A percentile compares a stretch with the other conserved stretches of the same genome.
phyloP scores from a whole-genome alignment of 1,140 invertebrate species.

The Drosophila murphyi region DNA sequence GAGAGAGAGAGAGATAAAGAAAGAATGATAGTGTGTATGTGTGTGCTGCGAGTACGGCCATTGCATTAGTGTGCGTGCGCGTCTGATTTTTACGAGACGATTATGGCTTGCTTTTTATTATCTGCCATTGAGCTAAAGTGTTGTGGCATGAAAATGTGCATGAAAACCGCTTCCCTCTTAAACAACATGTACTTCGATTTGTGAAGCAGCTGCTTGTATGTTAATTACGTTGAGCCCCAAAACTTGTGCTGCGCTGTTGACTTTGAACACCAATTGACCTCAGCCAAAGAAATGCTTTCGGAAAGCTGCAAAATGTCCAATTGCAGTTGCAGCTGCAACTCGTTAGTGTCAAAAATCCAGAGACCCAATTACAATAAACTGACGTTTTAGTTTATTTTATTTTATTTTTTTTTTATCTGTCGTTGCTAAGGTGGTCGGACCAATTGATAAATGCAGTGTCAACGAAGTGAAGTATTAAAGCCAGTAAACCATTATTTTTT shows the following conservation, averaged over 20 bases:
- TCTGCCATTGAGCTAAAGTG: constrained; percentile 77
- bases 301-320: neutral
- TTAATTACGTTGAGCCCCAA: constrained; percentile 26
- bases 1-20: neutral
- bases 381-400: constrained; percentile 21
- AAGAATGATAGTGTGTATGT: neutral
- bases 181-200: constrained; percentile 15
- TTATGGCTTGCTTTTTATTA: constrained; percentile 82
- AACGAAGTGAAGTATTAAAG: constrained; percentile 51
- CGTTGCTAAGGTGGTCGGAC: neutral
- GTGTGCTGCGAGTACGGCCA: constrained; percentile 11
- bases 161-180: constrained; percentile 14
- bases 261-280: neutral
- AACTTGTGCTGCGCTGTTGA: constrained; percentile 6
- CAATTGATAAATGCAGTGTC: constrained; percentile 53
- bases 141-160: constrained; percentile 53
- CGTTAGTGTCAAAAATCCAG: constrained; percentile 22
- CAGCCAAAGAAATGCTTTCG: constrained; percentile 10
- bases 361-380: constrained; percentile 30
- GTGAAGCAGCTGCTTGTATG: neutral
- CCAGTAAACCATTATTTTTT: constrained; percentile 13
- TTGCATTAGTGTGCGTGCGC: constrained; percentile 71
- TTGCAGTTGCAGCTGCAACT: constrained; percentile 28
- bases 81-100: constrained; percentile 82
- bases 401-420: no score